A percentile compares a stretch with the other conserved stretches of the same genome.
Conservation (phyloP, 2,888 invertebrate genomes). For the Ethmia dodecea region DNA sequence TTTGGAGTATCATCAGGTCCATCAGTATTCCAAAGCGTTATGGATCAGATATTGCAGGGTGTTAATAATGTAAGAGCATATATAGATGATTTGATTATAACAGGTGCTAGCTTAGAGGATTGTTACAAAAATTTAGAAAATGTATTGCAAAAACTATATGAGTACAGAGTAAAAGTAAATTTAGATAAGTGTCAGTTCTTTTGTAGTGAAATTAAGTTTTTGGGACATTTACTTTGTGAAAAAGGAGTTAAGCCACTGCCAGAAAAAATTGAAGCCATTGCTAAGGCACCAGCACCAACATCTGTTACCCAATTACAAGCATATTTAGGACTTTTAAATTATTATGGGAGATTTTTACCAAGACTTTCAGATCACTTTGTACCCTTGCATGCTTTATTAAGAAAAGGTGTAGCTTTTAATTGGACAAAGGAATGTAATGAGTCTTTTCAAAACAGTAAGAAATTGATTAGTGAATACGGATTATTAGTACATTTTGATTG, state of each 20-base stretch:
- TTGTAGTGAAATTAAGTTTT: constrained; percentile 8
- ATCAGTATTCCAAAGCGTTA: constrained; percentile 8
- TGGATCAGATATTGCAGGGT: too few relatives aligned
- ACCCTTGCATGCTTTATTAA: constrained; percentile 4
- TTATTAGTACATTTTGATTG: constrained; percentile 5
- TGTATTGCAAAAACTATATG: background rate
- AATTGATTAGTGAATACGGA: background rate
- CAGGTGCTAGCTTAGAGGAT: too few relatives aligned
- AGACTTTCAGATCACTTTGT: constrained; percentile 5
- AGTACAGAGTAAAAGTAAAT: constrained; percentile 9
- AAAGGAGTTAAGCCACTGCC: constrained; percentile 10
- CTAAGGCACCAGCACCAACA: constrained; percentile 3
- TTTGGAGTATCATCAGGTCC: constrained; percentile 10
- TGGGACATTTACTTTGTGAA: constrained; percentile 10
- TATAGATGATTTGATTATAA: background rate
- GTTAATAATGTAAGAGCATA: background rate
- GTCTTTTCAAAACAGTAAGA: background rate
- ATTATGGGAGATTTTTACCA: constrained; percentile 7
- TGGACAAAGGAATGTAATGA: background rate
- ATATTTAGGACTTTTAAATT: constrained; percentile 11
- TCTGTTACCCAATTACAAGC: constrained; percentile 1
- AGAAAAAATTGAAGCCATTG: constrained; percentile 12
- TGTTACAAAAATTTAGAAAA: background rate
- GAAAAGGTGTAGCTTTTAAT: background rate
- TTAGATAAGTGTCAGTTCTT: constrained; percentile 14